Percentiles rank a stretch among this genome's conserved stretches.
These are phyloP conservation scores for Drosophila cognata DNA, from an alignment of 2,888 invertebrate species.

Conservation along the genomic window DNA sequence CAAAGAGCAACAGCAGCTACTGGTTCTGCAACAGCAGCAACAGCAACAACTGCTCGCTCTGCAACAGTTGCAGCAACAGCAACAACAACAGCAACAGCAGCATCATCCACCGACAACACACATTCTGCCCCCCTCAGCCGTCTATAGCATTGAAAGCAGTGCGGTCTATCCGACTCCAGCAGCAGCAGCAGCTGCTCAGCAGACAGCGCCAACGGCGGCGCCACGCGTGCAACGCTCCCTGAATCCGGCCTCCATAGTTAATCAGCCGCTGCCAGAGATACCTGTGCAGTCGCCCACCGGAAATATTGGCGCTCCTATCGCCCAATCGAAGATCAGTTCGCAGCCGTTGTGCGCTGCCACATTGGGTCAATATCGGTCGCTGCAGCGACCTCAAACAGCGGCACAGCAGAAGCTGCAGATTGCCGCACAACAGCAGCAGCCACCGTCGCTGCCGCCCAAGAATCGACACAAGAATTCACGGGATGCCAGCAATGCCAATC, in stretches of 20 bases:
- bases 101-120: slow-evolving; percentile 82
- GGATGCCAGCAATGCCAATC: slow-evolving; percentile 81
- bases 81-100: slow-evolving; percentile 68
- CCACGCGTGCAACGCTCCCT: slow-evolving; percentile 73
- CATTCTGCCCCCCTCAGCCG: slow-evolving; percentile 83
- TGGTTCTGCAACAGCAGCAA: slow-evolving; percentile 61
- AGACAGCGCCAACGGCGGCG: slow-evolving; percentile 59
- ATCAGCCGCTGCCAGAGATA: slow-evolving; percentile 85
- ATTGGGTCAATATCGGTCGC: slow-evolving; percentile 87
- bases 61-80: slow-evolving; percentile 68
- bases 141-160: slow-evolving; percentile 84
- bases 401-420: slow-evolving; percentile 78
- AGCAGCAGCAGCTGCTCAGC: slow-evolving; percentile 46
- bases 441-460: slow-evolving; percentile 85
- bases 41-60: slow-evolving; percentile 64
- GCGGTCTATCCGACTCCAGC: slow-evolving; percentile 55
- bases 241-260: slow-evolving; percentile 84
- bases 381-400: slow-evolving; percentile 86
- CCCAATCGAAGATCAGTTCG: slow-evolving; percentile 83
- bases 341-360: slow-evolving; percentile 85
- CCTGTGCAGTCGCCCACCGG: slow-evolving; percentile 74
- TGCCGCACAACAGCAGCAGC: slow-evolving; percentile 78
- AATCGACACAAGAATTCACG: slow-evolving; percentile 83
- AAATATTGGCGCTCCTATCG: slow-evolving; percentile 53
- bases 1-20: slow-evolving; percentile 77